phyloP scores from a whole-genome alignment of 2,797 vertebrate species.

The Dromococcyx pavoninus region DNA sequence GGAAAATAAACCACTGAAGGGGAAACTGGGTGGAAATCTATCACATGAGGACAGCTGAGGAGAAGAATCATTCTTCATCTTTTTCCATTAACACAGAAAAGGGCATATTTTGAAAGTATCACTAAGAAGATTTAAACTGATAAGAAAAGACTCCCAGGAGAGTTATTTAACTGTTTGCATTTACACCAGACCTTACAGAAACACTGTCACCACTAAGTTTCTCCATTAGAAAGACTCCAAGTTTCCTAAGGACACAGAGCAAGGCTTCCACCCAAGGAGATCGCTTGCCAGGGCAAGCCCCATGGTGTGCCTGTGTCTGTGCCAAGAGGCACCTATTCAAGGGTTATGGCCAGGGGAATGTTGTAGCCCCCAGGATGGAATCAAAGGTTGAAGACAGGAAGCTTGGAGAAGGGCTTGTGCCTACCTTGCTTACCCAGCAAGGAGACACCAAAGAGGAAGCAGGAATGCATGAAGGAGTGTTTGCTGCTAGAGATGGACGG shows the following conservation, averaged over 20 bases:
- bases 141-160: neutral
- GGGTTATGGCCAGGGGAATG: neutral
- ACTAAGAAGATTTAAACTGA: neutral
- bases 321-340: neutral
- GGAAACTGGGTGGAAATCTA: neutral
- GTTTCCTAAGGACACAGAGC: neutral
- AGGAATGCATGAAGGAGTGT: neutral
- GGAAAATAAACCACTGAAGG: neutral
- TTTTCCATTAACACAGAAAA: constrained; percentile 35
- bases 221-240: neutral
- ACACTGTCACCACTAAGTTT: neutral
- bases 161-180: neutral
- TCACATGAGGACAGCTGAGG: neutral
- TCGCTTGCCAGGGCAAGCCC: neutral
- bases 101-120: constrained; percentile 15
- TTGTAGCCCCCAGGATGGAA: neutral
- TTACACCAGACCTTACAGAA: neutral
- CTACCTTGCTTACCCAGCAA: neutral
- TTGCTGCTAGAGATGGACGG: neutral
- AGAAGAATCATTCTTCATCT: neutral
- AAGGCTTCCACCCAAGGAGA: neutral
- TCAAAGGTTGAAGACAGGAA: neutral
- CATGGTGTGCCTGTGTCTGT: accelerated
- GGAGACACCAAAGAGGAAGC: neutral
- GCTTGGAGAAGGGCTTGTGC: neutral